Evolutionary conservation across 2,888 invertebrate genomes (phyloP), one percentile per base, ranked within the genome.

Genomic region (Conchocele bisecta): DNA sequence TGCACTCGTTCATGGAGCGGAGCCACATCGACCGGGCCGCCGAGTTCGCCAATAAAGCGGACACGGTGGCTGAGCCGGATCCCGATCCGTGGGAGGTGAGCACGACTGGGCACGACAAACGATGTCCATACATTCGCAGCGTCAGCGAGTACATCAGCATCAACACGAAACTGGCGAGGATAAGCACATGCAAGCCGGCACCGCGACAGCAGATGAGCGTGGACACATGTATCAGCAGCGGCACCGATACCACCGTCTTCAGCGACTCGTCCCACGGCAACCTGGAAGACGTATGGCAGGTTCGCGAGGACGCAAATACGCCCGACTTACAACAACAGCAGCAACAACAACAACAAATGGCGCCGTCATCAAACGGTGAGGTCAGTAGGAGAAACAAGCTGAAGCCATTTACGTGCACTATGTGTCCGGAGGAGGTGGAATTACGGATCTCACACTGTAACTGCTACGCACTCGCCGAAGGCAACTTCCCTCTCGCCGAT

Each of bases 71-170:
- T 2, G 51, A 22, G 3, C 33, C 31, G 20, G 51, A 51, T 31
- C 35, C 51, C 3, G 35, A 35, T n/a, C 51, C 31, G 3, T 22
- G 17, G 13, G 61, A 57, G 60, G 56, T 15, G 17, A 44, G 3
- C 37, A 20, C 33, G 42, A 50, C 15, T 22, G 24, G 15, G 6
- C 17, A 1, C 17, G 4, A 3, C 9, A 9, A 44, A 26, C 17
- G 35, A 29, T 71, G 73, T 1, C 60, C 51, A 5, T 77, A 74
- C 41, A 50, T 77, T 3, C 63, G 77, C 9, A 77, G 77, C 37
- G 74, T 77, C 4, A 74, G 77, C 44, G 74, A 68, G 20, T 77
- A 77, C 33, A 59, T 64, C 17, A 56, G 39, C n/a, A 26, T 33
- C 4, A 54, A 63, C 20, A n/a, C 26, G 3, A 69, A 56, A 41